Evolutionary conservation across 2,888 invertebrate genomes (phyloP), one percentile per base, ranked within the genome.

Genomic region (Amphimallon solstitiale): DNA sequence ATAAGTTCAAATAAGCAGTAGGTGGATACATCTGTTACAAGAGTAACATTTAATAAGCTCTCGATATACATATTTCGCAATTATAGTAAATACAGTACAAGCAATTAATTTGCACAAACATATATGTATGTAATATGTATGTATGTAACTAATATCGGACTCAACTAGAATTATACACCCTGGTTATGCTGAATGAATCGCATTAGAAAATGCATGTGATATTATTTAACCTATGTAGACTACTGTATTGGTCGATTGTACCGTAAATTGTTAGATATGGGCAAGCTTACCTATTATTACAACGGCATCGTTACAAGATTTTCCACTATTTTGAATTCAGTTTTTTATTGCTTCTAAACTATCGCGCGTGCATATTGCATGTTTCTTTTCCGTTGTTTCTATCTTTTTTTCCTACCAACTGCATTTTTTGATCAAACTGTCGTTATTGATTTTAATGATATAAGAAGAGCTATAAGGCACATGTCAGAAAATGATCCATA

Each of bases 221-320:
- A 29, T 10, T 21, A 23, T 3, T 40, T 12, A 23, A 23, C 21
- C 52, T 10, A 6, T 19, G 12, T 14, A n/a, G 2, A 4, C 43
- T 29, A 12, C 14, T 52, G 40, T 34, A 54, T 54, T 40, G 54
- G 54, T 17, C 68, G 48, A 45, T 63, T 66, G 68, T 71, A 73
- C 72, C 71, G 70, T 70, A 69, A 69, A 71, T 72, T 72, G 73
- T 74, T 75, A 73, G 71, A 68, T 74, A 71, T 72, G 71, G 69
- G 68, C 69, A 69, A 71, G 72, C 71, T 72, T 74, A n/a, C n/a
- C n/a, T n/a, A 73, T 72, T 73, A 71, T 71, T 68, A 63, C 65
- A 52, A 63, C 67, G 73, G 71, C 70, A 73, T 73, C 71, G 71
- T 75, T 73, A 72, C 70, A 71, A 72, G 73, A 70, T 72, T 73